Percentiles rank a stretch among this genome's conserved stretches.
Evolutionary conservation across 2,113 vertebrate species (phyloP).

Genomic region (Perccottus glenii): DNA sequence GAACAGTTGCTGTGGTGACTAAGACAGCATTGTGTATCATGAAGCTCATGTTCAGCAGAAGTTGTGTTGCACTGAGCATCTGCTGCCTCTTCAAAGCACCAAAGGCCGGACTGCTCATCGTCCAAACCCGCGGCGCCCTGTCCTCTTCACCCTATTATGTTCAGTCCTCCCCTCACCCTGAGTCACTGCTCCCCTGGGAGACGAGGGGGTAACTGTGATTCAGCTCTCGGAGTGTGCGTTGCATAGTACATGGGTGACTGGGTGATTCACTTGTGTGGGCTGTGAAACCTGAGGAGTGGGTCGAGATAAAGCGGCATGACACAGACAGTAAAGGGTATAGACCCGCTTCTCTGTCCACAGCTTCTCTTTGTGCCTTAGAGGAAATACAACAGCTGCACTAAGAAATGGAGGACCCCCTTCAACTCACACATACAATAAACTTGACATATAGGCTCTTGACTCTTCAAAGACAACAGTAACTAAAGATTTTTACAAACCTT

Average conservation of each 20-base stretch:
- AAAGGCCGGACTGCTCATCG: slow-evolving; percentile 73
- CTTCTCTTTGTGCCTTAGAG: slow-evolving; percentile 49
- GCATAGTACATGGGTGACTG: slow-evolving; percentile 22
- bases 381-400: slow-evolving; percentile 63
- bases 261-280: slow-evolving; percentile 74
- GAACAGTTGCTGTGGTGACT: slow-evolving; percentile 72
- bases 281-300: slow-evolving; percentile 73
- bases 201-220: slow-evolving; percentile 66
- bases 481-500: background rate
- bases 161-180: slow-evolving; percentile 63
- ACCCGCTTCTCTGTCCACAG: slow-evolving; percentile 43
- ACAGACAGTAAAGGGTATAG: slow-evolving; percentile 34
- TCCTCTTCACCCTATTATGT: slow-evolving; percentile 41
- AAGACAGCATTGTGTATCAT: slow-evolving; percentile 55
- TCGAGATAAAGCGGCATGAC: slow-evolving; percentile 42
- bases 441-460: slow-evolving; percentile 2
- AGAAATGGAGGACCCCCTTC: slow-evolving; percentile 25
- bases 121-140: slow-evolving; percentile 31
- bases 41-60: slow-evolving; percentile 56
- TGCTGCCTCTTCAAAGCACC: slow-evolving; percentile 68
- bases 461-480: background rate
- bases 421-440: slow-evolving; percentile 19
- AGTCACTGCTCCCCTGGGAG: slow-evolving; percentile 69
- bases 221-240: slow-evolving; percentile 48
- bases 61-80: slow-evolving; percentile 41